Evolutionary conservation across 2,113 vertebrate genomes (phyloP), one percentile per base, ranked within the genome.

Genomic region (Rousettus leschenaultii): DNA sequence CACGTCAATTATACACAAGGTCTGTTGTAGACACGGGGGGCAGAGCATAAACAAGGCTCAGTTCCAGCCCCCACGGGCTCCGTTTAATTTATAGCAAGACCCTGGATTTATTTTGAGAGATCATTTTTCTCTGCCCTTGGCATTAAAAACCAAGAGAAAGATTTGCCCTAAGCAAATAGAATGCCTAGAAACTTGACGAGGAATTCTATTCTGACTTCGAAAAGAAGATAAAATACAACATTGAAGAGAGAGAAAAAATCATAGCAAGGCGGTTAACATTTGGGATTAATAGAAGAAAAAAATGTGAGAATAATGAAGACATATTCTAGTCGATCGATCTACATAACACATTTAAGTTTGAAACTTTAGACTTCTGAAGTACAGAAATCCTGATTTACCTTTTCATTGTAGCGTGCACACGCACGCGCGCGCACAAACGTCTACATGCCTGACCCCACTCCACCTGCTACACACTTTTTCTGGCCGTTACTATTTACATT

Each of bases 401-500:
- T n/a, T 83, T 53, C 30, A n/a, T 15, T n/a, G 55, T 0, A 28
- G 57, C 15, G 51, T 14, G 10, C 57, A 10, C 22, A 8, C 16
- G 18, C 16, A 7, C 53, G 21, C 53, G 26, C 57, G 26, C 57
- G 26, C 24, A 12, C 26, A 8, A 43, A 97, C 93, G 97, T 94
- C 96, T 97, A 93, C 97, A 95, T 97, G 96, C 95, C 96, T 94
- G 91, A 97, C 94, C 96, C 95, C 87, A 97, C 97, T 85, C 94
- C 96, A 95, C 98, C 92, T 97, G 98, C 96, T 93, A 97, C 79
- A 94, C 78, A 66, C 97, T 96, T 96, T 97, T 89, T 85, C 79
- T 97, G 90, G 97, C 89, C 55, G 96, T 97, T 89, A 94, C 65
- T 66, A 87, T 95, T 97, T 97, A 96, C 97, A 97, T 97, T 98